A percentile compares a stretch with the other conserved stretches of the same genome.
phyloP scores from a whole-genome alignment of 2,797 vertebrate species.

The Paguma larvata region DNA sequence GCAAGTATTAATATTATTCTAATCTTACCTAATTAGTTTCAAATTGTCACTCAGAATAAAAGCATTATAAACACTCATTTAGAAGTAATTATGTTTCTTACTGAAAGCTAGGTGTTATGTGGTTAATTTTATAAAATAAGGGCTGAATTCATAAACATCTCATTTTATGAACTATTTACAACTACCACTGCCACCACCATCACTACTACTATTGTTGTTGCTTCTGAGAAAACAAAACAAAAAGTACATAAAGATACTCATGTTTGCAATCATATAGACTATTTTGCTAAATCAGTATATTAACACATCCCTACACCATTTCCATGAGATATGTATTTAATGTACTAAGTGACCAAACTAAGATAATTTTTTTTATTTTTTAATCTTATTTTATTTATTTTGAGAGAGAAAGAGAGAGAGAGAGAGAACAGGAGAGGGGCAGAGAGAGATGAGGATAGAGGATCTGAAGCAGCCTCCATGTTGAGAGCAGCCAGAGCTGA shows the following conservation, averaged over 20 bases:
- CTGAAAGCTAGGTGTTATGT: conserved; percentile 57
- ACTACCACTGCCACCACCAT: too few species aligned
- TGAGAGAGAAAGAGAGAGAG: too few species aligned
- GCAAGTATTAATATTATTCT: conserved; percentile 79
- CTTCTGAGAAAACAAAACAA: neutral
- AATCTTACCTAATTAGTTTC: conserved; percentile 84
- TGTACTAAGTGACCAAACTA: neutral
- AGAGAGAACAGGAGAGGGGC: too few species aligned
- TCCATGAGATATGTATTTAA: neutral
- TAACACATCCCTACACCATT: neutral
- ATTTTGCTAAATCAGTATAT: neutral
- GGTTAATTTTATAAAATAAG: conserved; percentile 74
- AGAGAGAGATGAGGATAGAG: too few species aligned
- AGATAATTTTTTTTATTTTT: too few species aligned
- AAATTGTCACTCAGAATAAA: conserved; percentile 81
- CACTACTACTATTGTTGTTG: neutral
- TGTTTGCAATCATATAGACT: neutral
- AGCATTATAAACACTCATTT: conserved; percentile 79
- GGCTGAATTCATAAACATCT: conserved; percentile 43
- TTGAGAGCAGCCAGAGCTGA: too few species aligned
- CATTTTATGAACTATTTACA: conserved; percentile 41
- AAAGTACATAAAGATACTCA: neutral
- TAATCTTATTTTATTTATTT: too few species aligned
- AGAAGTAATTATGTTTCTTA: conserved; percentile 71
- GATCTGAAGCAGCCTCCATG: too few species aligned